Evolutionary conservation across 2,113 vertebrate genomes (phyloP), one percentile per base, ranked within the genome.

Genomic region (Apodemus sylvaticus): DNA sequence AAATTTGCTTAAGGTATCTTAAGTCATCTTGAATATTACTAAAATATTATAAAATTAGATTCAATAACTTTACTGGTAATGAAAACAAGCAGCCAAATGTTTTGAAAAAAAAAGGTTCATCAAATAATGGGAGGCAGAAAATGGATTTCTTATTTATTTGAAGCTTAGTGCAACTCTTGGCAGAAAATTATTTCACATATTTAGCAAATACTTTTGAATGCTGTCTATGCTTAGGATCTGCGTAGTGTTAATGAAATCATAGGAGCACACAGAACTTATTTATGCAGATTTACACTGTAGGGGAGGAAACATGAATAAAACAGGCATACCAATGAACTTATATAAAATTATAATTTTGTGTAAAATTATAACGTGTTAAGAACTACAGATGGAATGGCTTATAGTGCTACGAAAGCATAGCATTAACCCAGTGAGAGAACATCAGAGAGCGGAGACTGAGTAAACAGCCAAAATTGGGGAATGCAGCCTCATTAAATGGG

Each of bases 321-420:
- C 42, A 92, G 62, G 78, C n/a, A 90, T 0, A 48, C 10, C 20
- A 85, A 92, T 70, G 29, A 71, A 66, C 64, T 55, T 83, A 62
- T 55, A 55, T 81, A 79, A 92, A 96, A 90, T 42, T 87, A 62
- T 55, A 88, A 79, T 55, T 89, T 39, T 85, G 39, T 81, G 10
- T 39, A 90, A 93, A 92, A 86, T 92, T 89, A 64, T 81, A 89
- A 62, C 89, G 79, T 83, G 39, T 81, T 85, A 85, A 90, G 24
- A 70, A 39, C 66, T 55, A 64, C 16, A 95, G 86, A 85, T 71
- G 14, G 26, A 62, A 53, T 88, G 42, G 8, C 39, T 78, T 79
- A 42, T 7, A 76, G 39, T 81, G n/a, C 42, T 85, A 88, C 78
- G 51, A 64, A 51, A 90, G 8, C 55, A 48, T 39, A 64, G 7